phyloP scores from a whole-genome alignment of 2,888 invertebrate genomes.

The Aspidiotus rigidus region DNA sequence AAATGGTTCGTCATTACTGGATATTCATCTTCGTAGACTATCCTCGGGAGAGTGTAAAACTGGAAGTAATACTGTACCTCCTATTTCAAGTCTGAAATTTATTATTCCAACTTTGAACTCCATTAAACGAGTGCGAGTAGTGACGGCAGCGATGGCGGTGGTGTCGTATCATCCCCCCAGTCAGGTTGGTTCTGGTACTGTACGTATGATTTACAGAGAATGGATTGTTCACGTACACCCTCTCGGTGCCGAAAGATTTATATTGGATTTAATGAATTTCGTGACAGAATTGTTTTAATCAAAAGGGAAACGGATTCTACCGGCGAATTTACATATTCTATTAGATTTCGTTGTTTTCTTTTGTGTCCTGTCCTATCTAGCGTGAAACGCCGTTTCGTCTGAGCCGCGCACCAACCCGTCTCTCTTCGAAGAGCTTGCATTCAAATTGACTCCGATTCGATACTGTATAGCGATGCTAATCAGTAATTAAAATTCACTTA shows the following conservation, averaged over 20 bases:
- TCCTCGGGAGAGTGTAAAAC: slow-evolving; percentile 6
- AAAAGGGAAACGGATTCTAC: slow-evolving; percentile 22
- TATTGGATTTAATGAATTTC: slow-evolving; percentile 23
- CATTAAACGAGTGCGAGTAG: slow-evolving; percentile 12
- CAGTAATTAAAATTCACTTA: too few species aligned
- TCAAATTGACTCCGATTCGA: too few species aligned
- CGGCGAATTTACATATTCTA: slow-evolving; percentile 15
- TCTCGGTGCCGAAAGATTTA: slow-evolving; percentile 24
- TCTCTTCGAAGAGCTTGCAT: too few species aligned
- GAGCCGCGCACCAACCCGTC: background rate
- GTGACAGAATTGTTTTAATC: slow-evolving; percentile 26
- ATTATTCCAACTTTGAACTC: slow-evolving; percentile 14
- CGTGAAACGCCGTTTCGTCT: background rate
- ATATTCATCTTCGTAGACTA: background rate
- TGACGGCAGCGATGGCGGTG: background rate
- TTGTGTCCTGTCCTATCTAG: slow-evolving; percentile 7
- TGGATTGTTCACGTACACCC: slow-evolving; percentile 8
- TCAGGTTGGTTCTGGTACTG: background rate
- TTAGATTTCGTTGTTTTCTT: slow-evolving; percentile 19
- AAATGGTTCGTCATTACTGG: slow-evolving; percentile 12
- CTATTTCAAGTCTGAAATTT: slow-evolving; percentile 7
- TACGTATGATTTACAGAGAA: slow-evolving; percentile 2
- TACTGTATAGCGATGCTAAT: too few species aligned
- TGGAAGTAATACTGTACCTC: slow-evolving; percentile 8
- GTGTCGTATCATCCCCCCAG: slow-evolving; percentile 4